Evolutionary conservation across 2,797 vertebrate species (phyloP), one percentile per base, ranked within the genome.

Genomic region (Sebastes nivosus): DNA sequence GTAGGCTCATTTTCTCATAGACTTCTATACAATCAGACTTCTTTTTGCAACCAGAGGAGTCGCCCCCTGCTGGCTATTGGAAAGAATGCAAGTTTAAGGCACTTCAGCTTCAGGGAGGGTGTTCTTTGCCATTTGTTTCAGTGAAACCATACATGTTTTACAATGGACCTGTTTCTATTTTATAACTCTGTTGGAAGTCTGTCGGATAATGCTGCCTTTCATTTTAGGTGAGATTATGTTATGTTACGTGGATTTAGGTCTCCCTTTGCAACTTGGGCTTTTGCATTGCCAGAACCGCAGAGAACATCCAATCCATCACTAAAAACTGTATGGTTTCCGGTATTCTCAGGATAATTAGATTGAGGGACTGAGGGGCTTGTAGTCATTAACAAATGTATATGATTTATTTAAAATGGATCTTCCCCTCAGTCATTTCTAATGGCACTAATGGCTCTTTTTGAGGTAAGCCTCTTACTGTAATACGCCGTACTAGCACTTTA

Each of bases 301-400:
- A 72, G 10, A 74, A 71, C 58, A 77, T 32, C 24, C 18, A 80
- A 68, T 78, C 57, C 36, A 67, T 81, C 63, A 55, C 38, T 12
- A 4, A 68, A 67, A 25, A 60, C 6, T 14, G 13, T 42, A 12
- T 52, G n/a, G 32, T 63, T 32, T 11, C 10, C 6, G 14, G 5
- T 57, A 54, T 32, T 60, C 55, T 79, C 22, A 52, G 27, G 36
- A 68, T 77, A 69, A 60, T 77, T 38, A 69, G 34, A 65, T 11
- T 46, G 29, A 46, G 58, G 36, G 29, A 60, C 30, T 42, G 36
- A 55, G 4, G 11, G 29, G 24, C 30, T 34, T 60, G 50, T 68
- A 42, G 58, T 29, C 55, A 72, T 77, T 75, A 66, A 67, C 52
- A 68, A 77, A 87, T 66, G n/a, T 38, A 65, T 67, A 9, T 60